Conservation (phyloP, 2,113 vertebrate genomes). For the Sminthopsis crassicaudata region DNA sequence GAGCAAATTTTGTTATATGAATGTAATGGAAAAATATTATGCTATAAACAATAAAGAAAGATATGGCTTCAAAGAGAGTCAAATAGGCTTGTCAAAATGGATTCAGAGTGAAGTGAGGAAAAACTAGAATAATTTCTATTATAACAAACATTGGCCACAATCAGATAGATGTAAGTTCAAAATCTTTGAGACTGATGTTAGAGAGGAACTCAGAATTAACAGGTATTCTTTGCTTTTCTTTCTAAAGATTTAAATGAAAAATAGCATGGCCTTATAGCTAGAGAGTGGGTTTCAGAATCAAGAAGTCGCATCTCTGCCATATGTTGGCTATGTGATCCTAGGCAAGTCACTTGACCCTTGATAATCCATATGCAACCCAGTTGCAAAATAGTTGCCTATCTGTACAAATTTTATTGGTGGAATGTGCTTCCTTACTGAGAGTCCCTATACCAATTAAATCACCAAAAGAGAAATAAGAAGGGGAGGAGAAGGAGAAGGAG, state of each 20-base stretch:
- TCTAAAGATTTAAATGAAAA: constrained; percentile 1
- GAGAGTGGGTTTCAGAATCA: background rate
- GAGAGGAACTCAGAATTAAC: constrained; percentile 5
- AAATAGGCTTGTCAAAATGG: background rate
- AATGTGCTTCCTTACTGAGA: background rate
- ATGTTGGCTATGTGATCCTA: background rate
- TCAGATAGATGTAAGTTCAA: background rate
- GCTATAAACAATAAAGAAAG: background rate
- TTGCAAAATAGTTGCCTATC: background rate
- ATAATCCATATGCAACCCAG: background rate
- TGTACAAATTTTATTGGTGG: background rate
- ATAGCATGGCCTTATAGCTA: background rate
- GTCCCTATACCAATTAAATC: background rate
- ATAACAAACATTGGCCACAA: background rate
- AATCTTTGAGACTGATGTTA: background rate
- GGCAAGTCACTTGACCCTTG: background rate
- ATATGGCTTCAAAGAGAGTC: background rate
- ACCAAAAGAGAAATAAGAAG: fast-evolving
- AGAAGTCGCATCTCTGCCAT: background rate
- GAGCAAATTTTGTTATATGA: background rate
- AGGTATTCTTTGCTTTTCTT: constrained; percentile 43
- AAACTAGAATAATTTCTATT: background rate
- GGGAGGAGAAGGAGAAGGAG: too few species aligned
- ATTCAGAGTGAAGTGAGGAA: background rate
- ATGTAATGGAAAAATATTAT: background rate